Conservation (phyloP, 1,140 invertebrate genomes). For the Neodiprion virginianus region DNA sequence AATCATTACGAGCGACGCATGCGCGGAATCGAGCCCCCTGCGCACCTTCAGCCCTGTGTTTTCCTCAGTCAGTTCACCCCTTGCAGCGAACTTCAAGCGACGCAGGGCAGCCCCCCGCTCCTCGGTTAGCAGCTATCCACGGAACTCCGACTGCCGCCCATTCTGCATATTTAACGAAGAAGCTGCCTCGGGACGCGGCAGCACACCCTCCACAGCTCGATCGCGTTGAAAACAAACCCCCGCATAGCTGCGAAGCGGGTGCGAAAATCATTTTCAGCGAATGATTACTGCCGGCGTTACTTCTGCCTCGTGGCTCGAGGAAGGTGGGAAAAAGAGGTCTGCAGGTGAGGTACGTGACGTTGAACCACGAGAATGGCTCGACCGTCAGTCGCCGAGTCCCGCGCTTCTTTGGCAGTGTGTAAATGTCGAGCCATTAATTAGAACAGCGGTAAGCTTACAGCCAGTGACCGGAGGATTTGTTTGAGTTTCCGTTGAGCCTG, state of each 20-base stretch:
- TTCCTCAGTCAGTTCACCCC: slow-evolving; percentile 41
- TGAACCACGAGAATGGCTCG: too few species aligned
- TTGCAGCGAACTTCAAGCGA: slow-evolving; percentile 5
- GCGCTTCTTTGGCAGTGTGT: background rate
- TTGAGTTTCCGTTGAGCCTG: background rate
- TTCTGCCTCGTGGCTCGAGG: too few species aligned
- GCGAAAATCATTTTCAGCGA: too few species aligned
- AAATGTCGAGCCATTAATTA: background rate
- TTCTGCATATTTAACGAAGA: slow-evolving; percentile 62
- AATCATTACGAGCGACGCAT: slow-evolving; percentile 62
- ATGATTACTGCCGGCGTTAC: too few species aligned
- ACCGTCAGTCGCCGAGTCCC: background rate
- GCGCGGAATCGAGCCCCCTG: slow-evolving; percentile 37
- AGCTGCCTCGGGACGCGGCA: slow-evolving; percentile 58
- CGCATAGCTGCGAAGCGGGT: too few species aligned
- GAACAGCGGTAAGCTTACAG: background rate
- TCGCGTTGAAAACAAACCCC: slow-evolving; percentile 18
- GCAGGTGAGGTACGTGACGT: too few species aligned
- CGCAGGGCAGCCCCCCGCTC: background rate
- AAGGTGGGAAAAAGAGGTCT: too few species aligned
- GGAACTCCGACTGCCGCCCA: slow-evolving; percentile 52
- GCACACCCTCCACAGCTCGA: slow-evolving; percentile 41
- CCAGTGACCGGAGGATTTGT: background rate
- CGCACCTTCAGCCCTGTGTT: slow-evolving; percentile 36
- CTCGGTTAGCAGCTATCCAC: background rate